A percentile compares a stretch with the other conserved stretches of the same genome.
phyloP scores from a whole-genome alignment of 2,113 vertebrate genomes.

The Phycodurus eques region DNA sequence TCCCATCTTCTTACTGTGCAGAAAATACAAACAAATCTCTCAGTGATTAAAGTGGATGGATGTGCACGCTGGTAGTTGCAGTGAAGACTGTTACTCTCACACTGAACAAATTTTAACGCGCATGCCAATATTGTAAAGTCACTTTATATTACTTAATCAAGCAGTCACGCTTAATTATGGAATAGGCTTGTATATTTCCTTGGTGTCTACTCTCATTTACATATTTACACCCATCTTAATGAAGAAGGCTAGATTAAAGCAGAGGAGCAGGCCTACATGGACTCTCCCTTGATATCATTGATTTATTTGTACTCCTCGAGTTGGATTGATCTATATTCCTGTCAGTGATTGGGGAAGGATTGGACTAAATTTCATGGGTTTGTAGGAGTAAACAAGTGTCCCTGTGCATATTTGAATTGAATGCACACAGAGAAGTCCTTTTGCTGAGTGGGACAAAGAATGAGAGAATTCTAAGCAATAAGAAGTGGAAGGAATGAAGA shows the following conservation, averaged over 20 bases:
- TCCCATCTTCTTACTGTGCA: constrained; percentile 4
- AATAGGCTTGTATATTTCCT: constrained; percentile 67
- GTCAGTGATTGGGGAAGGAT: constrained; percentile 19
- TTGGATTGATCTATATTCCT: constrained; percentile 28
- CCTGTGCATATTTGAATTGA: constrained; percentile 8
- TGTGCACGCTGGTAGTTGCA: background rate
- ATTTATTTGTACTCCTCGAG: constrained; percentile 60
- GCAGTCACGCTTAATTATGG: constrained; percentile 66
- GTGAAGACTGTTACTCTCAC: constrained; percentile 25
- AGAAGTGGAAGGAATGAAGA: constrained; percentile 25
- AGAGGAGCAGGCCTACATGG: constrained; percentile 18
- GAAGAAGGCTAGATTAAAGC: constrained; percentile 59
- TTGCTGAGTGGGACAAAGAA: constrained; percentile 10
- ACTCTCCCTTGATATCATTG: constrained; percentile 48
- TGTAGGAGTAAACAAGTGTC: constrained; percentile 11
- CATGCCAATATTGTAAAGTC: constrained; percentile 44
- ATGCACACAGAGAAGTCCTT: constrained; percentile 16
- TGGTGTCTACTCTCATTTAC: constrained; percentile 66
- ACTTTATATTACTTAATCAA: constrained; percentile 62
- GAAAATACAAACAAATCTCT: background rate
- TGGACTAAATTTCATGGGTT: constrained; percentile 27
- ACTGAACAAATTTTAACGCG: constrained; percentile 35
- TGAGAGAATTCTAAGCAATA: constrained; percentile 37
- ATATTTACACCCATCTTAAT: constrained; percentile 60
- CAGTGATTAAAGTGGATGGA: background rate